Evolutionary conservation across 2,888 invertebrate species (phyloP).

Genomic region (Cataglyphis livida): DNA sequence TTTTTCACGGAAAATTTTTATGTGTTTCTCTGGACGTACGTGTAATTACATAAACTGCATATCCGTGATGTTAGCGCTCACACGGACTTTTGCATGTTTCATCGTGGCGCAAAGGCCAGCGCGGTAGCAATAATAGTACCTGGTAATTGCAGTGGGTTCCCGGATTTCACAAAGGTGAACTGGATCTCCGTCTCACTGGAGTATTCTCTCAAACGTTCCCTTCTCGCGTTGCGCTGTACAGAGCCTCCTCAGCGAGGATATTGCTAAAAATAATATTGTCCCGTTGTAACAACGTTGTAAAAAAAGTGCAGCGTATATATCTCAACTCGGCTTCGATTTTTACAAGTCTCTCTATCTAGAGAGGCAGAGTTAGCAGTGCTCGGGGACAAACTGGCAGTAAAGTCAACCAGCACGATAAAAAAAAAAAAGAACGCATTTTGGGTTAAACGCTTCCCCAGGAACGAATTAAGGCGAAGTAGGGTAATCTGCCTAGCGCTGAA

Average conservation of each 20-base stretch:
- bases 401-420: conserved; percentile 53
- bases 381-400: conserved; percentile 49
- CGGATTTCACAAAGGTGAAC: conserved; percentile 62
- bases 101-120: conserved; percentile 17
- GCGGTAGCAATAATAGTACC: conserved; percentile 64
- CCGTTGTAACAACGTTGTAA: conserved; percentile 52
- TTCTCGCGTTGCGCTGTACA: not conserved
- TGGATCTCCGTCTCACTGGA: conserved; percentile 51
- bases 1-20: conserved; percentile 40
- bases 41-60: conserved; percentile 60
- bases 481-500: conserved; percentile 49
- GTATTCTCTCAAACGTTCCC: not conserved
- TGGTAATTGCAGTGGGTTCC: conserved; percentile 66
- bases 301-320: conserved; percentile 30
- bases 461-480: conserved; percentile 53
- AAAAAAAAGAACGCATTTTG: conserved; percentile 47
- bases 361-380: conserved; percentile 53
- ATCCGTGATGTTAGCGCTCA: conserved; percentile 26
- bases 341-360: conserved; percentile 29
- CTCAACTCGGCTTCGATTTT: conserved; percentile 49
- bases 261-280: conserved; percentile 67
- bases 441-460: conserved; percentile 45
- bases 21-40: conserved; percentile 51
- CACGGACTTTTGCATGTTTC: conserved; percentile 64
- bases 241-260: conserved; percentile 41